These are phyloP conservation scores for Bombyx huttoni DNA, from an alignment of 2,888 invertebrate species.

Conservation along the genomic window DNA sequence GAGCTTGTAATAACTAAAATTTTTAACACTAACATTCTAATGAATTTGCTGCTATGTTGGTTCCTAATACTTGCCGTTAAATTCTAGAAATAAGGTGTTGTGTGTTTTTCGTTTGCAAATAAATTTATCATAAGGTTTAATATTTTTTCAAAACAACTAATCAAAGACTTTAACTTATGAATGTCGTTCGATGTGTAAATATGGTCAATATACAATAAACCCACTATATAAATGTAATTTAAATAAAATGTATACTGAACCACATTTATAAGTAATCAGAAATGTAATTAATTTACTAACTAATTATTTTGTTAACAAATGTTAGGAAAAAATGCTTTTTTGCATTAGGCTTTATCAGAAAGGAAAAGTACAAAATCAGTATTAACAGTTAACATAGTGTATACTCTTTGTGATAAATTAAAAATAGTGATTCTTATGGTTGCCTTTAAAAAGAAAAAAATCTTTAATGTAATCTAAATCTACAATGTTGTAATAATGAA, in stretches of 20 bases:
- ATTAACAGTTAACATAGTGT: conserved; percentile 8
- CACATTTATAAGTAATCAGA: conserved; percentile 1
- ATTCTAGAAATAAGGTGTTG: conserved; percentile 61
- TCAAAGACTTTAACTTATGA: not conserved
- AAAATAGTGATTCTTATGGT: not conserved
- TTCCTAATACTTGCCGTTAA: conserved; percentile 45
- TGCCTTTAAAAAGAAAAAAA: not conserved
- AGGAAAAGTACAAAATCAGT: not conserved
- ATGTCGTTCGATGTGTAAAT: not conserved
- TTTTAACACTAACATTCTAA: conserved; percentile 25
- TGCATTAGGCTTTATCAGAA: not conserved
- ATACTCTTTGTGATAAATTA: not conserved
- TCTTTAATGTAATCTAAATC: conserved; percentile 1
- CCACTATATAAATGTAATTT: not conserved
- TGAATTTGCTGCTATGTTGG: conserved; percentile 31
- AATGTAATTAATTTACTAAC: not conserved
- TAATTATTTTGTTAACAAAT: conserved; percentile 4
- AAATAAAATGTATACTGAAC: not conserved
- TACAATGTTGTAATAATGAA: conserved; percentile 10
- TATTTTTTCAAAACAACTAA: conserved; percentile 3
- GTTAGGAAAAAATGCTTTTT: not conserved
- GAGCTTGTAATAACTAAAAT: conserved; percentile 2
- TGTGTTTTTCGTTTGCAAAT: conserved; percentile 41
- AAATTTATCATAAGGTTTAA: conserved; percentile 12
- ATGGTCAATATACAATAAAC: not conserved